These are phyloP conservation scores for Thalassaphorura encarpata DNA, from an alignment of 1,140 invertebrate genomes.

Conservation along the genomic window DNA sequence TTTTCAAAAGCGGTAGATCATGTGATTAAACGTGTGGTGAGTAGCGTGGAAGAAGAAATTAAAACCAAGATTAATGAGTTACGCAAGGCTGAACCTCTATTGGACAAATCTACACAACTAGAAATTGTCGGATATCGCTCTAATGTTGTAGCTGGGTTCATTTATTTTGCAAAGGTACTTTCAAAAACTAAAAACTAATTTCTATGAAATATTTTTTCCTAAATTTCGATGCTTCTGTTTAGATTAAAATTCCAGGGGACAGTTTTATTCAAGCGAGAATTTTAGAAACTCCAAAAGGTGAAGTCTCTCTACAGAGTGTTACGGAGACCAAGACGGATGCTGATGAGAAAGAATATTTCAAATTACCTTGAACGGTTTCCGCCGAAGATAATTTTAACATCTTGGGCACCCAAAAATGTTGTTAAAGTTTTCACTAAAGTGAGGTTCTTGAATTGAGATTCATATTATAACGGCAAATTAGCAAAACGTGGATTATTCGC, in stretches of 20 bases:
- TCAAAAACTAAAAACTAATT: too few species aligned
- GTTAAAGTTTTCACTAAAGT: too few species aligned
- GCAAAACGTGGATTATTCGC: too few species aligned
- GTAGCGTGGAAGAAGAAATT: not conserved
- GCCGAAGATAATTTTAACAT: too few species aligned
- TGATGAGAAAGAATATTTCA: constrained; percentile 6
- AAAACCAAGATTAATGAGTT: not conserved
- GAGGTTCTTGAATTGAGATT: too few species aligned
- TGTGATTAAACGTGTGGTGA: not conserved
- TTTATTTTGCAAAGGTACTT: constrained; percentile 8
- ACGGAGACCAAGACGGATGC: constrained; percentile 6
- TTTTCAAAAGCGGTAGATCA: constrained; percentile 1
- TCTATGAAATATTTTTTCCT: not conserved
- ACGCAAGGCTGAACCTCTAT: not conserved
- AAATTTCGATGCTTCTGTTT: not conserved
- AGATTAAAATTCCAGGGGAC: constrained; percentile 8
- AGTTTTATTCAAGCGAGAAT: constrained; percentile 6
- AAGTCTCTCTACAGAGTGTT: constrained; percentile 7
- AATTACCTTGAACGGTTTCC: too few species aligned
- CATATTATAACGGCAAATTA: too few species aligned
- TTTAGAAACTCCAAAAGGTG: not conserved
- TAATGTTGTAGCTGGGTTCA: constrained; percentile 3
- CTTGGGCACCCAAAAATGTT: too few species aligned
- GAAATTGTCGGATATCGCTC: constrained; percentile 3
- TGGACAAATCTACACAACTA: not conserved